Base-by-base conservation (phyloP, 1,140 invertebrate genomes). In the Drosophila malerkotliana region DNA sequence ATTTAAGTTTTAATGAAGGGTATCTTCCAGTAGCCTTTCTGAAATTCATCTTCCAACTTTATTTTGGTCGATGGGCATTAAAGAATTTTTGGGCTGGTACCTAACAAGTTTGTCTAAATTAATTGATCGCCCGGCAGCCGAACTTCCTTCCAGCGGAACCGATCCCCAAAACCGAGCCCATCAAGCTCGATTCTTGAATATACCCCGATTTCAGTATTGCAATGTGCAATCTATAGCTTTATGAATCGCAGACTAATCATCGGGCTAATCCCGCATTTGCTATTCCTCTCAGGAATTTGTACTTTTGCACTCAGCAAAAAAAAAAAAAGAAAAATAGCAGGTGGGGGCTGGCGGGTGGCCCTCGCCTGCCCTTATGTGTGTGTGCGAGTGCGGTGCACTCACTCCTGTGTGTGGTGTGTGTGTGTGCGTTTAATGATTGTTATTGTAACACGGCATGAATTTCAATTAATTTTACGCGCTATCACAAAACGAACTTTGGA, bases 221-320 rank as follows among this genome's bases (percentile, higher is more conserved):
- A 61, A 53, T 41, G 66, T 72, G 39, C 66, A 56, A 61, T 39
- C 56, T 39, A 66, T 68, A 76, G 66, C 72, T 87, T 88, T 77
- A 82, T 88, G 82, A 83, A 83, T 87, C 83, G 78, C 48, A 51
- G 78, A 34, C 71, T 82, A 85, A 87, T 81, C 81, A 85, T 58
- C 14, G 52, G 14, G 39, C 39, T 74, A 74, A 74, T 71, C 72
- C 66, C 69, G 32, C 54, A 63, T 72, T 91, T 90, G 59, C 52
- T 88, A 91, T 91, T 91, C 90, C 82, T 63, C 48, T 60, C 90
- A 91, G 85, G 79, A 69, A 88, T 91, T 91, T 91, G 90, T 91
- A 91, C 90, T 91, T 91, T 91, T 91, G 90, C 90, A 91, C 90
- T 91, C 80, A 90, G 69, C 66, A 58, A 71, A 0, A 3, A 21